A percentile compares a stretch with the other conserved stretches of the same genome.
These are phyloP conservation scores for Gila orcuttii DNA, from an alignment of 2,113 vertebrate genomes.

Conservation along the genomic window DNA sequence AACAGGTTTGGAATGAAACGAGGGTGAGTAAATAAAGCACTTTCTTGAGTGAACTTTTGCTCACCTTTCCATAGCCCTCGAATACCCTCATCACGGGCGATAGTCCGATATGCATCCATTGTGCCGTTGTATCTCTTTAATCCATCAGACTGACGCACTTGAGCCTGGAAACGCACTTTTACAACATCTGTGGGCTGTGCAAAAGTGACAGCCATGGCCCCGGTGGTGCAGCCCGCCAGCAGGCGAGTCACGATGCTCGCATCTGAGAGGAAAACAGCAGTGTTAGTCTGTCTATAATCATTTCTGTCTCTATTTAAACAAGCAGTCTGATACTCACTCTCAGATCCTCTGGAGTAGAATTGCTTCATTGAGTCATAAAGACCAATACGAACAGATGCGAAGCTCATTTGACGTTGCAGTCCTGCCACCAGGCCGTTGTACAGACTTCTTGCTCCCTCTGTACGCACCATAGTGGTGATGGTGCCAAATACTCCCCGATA, in stretches of 20 bases:
- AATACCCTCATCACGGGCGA: constrained; percentile 84
- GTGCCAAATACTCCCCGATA: constrained; percentile 82
- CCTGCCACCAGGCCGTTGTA: constrained; percentile 84
- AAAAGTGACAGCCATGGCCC: constrained; percentile 85
- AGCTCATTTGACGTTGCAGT: constrained; percentile 84
- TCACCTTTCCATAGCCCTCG: constrained; percentile 88
- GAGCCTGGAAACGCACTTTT: constrained; percentile 88
- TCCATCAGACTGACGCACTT: constrained; percentile 70
- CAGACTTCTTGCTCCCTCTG: constrained; percentile 78
- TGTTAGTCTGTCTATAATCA: neutral
- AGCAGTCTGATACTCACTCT: constrained; percentile 75
- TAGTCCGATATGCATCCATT: constrained; percentile 85
- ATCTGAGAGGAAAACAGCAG: constrained; percentile 67
- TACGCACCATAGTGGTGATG: constrained; percentile 81
- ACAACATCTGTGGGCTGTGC: constrained; percentile 93
- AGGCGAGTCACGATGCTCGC: constrained; percentile 80
- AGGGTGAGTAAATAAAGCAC: neutral
- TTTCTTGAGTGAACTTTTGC: neutral
- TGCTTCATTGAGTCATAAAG: constrained; percentile 83
- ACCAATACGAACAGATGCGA: constrained; percentile 80
- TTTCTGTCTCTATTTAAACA: neutral
- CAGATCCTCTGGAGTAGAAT: constrained; percentile 84
- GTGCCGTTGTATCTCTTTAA: constrained; percentile 83
- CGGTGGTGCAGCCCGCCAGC: constrained; percentile 86
- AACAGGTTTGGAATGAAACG: neutral